Percentiles rank a stretch among this genome's conserved stretches.
Evolutionary conservation across 1,140 invertebrate species (phyloP).

Genomic region (Spodoptera frugiperda): DNA sequence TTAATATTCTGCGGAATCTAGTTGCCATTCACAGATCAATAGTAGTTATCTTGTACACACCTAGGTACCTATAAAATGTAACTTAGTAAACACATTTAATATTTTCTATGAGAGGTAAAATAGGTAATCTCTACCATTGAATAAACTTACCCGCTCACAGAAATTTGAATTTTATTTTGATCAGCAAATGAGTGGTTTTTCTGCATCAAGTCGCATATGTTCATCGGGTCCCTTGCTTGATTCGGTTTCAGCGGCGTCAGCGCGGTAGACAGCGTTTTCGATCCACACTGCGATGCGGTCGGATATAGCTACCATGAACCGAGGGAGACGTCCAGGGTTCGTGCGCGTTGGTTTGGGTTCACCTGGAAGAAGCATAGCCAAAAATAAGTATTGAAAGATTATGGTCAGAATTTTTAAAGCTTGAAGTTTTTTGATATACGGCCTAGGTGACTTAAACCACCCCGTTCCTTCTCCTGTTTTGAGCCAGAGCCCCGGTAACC

Average conservation of each 20-base stretch:
- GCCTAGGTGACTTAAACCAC: no score
- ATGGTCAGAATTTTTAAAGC: no score
- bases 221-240: conserved; percentile 57
- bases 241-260: conserved; percentile 70
- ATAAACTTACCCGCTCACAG: conserved; percentile 5
- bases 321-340: conserved; percentile 74
- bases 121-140: no score
- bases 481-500: no score
- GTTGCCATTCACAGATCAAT: no score
- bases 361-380: conserved; percentile 53
- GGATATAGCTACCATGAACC: conserved; percentile 83
- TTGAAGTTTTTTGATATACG: no score
- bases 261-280: conserved; percentile 78
- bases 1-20: neutral
- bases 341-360: conserved; percentile 79
- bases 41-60: no score
- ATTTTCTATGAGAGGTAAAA: no score
- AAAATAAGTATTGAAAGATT: neutral
- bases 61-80: no score
- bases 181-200: conserved; percentile 67
- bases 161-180: conserved; percentile 44
- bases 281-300: conserved; percentile 84
- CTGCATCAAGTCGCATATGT: conserved; percentile 73
- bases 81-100: no score
- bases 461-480: no score